phyloP scores from a whole-genome alignment of 2,113 vertebrate species.

The Macrotus californicus region DNA sequence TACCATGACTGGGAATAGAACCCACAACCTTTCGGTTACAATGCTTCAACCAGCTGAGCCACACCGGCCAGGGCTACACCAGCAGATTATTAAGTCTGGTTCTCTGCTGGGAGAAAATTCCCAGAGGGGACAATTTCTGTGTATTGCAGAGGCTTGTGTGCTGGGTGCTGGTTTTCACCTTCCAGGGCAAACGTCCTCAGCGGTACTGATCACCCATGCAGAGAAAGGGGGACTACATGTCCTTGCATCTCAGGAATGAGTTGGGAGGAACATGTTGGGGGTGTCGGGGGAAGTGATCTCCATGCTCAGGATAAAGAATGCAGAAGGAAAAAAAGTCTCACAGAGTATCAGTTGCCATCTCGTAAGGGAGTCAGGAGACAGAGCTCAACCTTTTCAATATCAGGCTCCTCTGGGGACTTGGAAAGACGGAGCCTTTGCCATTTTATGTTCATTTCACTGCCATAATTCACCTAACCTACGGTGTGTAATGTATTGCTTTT shows the following conservation, averaged over 20 bases:
- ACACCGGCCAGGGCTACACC: neutral
- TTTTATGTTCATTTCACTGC: neutral
- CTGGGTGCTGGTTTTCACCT: neutral
- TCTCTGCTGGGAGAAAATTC: conserved; percentile 37
- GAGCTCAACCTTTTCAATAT: neutral
- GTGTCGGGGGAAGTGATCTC: neutral
- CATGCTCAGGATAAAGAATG: neutral
- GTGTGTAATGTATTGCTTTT: neutral
- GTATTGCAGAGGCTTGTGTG: conserved; percentile 18
- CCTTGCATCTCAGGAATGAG: neutral
- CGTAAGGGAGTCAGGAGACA: neutral
- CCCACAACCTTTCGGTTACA: too few relatives aligned
- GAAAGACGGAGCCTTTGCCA: neutral
- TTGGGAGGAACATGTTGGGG: neutral
- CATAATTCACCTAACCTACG: neutral
- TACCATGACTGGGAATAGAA: too few relatives aligned
- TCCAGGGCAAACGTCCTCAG: neutral
- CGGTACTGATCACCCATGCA: neutral
- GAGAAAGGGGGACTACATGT: neutral
- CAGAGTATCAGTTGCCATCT: neutral
- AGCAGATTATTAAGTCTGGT: conserved; percentile 46
- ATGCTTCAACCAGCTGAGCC: too few relatives aligned
- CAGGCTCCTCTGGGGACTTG: neutral
- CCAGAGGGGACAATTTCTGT: conserved; percentile 42
- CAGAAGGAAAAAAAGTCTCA: neutral